Base-by-base conservation (phyloP, 2,888 invertebrate species). In the Zygothrica quintamaculata region DNA sequence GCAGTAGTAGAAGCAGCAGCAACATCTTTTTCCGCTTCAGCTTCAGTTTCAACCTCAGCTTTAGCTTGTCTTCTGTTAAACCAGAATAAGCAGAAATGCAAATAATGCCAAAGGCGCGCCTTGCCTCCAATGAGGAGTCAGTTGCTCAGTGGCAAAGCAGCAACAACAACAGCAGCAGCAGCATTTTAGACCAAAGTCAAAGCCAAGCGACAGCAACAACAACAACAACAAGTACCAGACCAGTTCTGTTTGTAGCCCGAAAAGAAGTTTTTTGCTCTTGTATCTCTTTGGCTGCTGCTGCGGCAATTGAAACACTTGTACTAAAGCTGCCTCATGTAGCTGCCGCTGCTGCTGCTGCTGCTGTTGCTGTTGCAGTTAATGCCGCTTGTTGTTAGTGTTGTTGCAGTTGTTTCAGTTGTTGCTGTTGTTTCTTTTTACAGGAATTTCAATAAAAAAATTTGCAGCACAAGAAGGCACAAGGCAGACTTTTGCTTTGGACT, bases 381-480 rank as follows among this genome's bases (percentile, higher is more conserved):
- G 47, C 36, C 34, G 47, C 51, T 47, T 57, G 61, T 64, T 73
- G 58, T 60, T 56, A 36, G 55, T 16, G 42, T 11, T 43, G 43
- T 26, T 43, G 48, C 37, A 48, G 58, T 34, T 46, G 40, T 12
- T 66, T 57, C 12, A 66, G 33, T 25, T 57, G 39, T 34, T 50
- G 55, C 43, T 74, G 51, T 70, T 72, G 53, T 39, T 65, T 33
- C 53, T 71, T 75, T 81, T 85, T 85, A 68, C 77, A 77, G 77
- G 87, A 84, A 87, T 84, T 84, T 84, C 82, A 87, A 84, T 84
- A 81, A 78, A 81, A 78, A 84, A 87, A 81, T 84, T 84, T 81
- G 70, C 79, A 75, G 78, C 74, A 59, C 65, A 69, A 74, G n/a
- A n/a, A n/a, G 74, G 65, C 77, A 73, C 18, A 22, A 22, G 18